Conservation (phyloP, 2,113 vertebrate species). For the Paedocypris sp. region DNA sequence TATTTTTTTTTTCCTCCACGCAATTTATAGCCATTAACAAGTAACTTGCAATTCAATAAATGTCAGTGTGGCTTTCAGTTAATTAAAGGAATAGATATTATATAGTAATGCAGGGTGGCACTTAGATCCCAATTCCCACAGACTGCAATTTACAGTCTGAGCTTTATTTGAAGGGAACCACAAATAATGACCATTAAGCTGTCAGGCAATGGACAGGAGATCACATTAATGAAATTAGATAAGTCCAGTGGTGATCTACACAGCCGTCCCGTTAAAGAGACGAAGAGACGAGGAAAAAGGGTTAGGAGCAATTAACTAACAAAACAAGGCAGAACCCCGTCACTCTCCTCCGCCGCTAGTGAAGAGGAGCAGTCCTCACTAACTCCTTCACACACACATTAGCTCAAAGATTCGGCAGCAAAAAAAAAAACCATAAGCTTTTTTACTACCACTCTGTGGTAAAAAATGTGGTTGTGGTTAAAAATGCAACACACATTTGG, state of each 20-base stretch:
- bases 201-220: slow-evolving; percentile 82
- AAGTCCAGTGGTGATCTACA: slow-evolving; percentile 68
- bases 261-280: slow-evolving; percentile 42
- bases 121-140: slow-evolving; percentile 95
- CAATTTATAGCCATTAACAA: slow-evolving; percentile 86
- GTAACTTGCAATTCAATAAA: slow-evolving; percentile 95
- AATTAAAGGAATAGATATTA: slow-evolving; percentile 99
- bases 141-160: slow-evolving; percentile 79
- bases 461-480: too few relatives aligned
- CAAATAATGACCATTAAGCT: slow-evolving; percentile 97
- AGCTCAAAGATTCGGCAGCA: too few relatives aligned
- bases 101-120: slow-evolving; percentile 86
- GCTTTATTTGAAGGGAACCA: slow-evolving; percentile 93
- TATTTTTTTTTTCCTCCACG: slow-evolving; percentile 67
- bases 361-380: too few relatives aligned
- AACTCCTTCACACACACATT: too few relatives aligned
- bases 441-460: too few relatives aligned
- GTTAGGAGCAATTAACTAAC: slow-evolving; percentile 14
- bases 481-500: too few relatives aligned
- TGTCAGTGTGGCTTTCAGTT: slow-evolving; percentile 94
- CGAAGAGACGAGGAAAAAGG: slow-evolving; percentile 15
- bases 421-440: too few relatives aligned
- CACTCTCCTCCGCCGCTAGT: neutral
- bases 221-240: slow-evolving; percentile 96
- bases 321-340: slow-evolving; percentile 6